phyloP scores from a whole-genome alignment of 2,888 invertebrate species.

The Slavum lentiscoides region DNA sequence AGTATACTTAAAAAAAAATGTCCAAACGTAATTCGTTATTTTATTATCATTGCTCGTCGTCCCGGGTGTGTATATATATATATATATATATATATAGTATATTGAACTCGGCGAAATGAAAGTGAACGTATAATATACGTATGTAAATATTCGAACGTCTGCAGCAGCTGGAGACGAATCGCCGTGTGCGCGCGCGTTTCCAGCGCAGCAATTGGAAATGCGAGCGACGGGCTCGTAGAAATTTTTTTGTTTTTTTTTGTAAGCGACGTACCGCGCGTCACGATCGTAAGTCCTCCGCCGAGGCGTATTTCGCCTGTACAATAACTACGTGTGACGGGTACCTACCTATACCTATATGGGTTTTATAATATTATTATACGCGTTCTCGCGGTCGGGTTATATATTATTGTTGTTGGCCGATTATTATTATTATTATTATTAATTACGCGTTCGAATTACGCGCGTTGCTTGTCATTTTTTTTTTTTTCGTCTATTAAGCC shows the following conservation, averaged over 20 bases:
- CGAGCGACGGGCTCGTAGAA: too few relatives aligned
- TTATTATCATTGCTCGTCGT: too few relatives aligned
- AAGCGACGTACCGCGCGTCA: too few relatives aligned
- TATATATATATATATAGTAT: not conserved
- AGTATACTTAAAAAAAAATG: not conserved
- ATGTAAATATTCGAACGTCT: slow-evolving; percentile 7
- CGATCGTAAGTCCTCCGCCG: too few relatives aligned
- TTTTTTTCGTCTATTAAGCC: slow-evolving; percentile 42
- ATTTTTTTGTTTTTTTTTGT: too few relatives aligned
- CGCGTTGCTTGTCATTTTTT: slow-evolving; percentile 36
- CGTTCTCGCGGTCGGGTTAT: not conserved
- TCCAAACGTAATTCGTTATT: too few relatives aligned
- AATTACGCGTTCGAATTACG: slow-evolving; percentile 31
- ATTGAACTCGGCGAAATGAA: not conserved
- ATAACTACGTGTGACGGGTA: too few relatives aligned
- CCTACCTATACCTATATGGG: not conserved
- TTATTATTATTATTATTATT: slow-evolving; percentile 35
- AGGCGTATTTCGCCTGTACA: too few relatives aligned
- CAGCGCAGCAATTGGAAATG: too few relatives aligned
- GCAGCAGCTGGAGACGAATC: slow-evolving; percentile 1
- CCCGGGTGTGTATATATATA: not conserved
- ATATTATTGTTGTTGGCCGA: not conserved
- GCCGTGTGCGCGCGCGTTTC: not conserved
- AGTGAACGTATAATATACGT: slow-evolving; percentile 5
- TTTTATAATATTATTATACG: not conserved